Evolutionary conservation across 2,888 invertebrate genomes (phyloP), one percentile per base, ranked within the genome.

Genomic region (Tetramorium bicarinatum): DNA sequence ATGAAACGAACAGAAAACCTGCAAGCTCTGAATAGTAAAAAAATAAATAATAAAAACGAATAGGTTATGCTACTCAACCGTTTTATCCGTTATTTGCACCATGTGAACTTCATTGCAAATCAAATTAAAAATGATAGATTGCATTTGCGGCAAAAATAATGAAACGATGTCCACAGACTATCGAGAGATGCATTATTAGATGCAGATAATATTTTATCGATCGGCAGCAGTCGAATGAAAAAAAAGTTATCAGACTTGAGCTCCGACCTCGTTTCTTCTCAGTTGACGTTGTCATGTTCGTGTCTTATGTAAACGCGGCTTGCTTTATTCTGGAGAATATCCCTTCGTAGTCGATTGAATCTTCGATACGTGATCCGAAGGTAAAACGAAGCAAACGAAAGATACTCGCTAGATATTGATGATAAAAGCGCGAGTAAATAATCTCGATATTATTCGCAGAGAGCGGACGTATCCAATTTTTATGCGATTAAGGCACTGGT

Each of bases 301-400:
- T 72, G 56, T 72, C 71, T 72, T 71, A 72, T 79, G 79, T 72
- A 80, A 80, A 80, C 72, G 79, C 25, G 59, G 47, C 47, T 80
- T 59, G 59, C 79, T 80, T 72, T 72, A 72, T 80, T 71, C 59
- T 34, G n/a, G 13, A 71, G 56, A 79, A 79, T 72, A 72, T 72
- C 59, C 59, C 56, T 69, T 47, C 47, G 34, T 71, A 59, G 34
- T 59, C 79, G 71, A 56, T 80, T 61, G 79, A 47, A 80, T 80
- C 59, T 80, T 80, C 79, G 38, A 72, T 80, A 59, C 72, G 72
- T 80, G 79, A 72, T 72, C 72, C 59, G 47, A 44, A 59, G 25
- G 3, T 61, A 83, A 72, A 72, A 84, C 41, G n/a, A 72, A 44
- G n/a, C 52, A 38, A 3, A 54, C 21, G 76, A 21, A 41, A 69